Evolutionary conservation across 2,113 vertebrate genomes (phyloP).

Genomic region (Ascaphus truei): DNA sequence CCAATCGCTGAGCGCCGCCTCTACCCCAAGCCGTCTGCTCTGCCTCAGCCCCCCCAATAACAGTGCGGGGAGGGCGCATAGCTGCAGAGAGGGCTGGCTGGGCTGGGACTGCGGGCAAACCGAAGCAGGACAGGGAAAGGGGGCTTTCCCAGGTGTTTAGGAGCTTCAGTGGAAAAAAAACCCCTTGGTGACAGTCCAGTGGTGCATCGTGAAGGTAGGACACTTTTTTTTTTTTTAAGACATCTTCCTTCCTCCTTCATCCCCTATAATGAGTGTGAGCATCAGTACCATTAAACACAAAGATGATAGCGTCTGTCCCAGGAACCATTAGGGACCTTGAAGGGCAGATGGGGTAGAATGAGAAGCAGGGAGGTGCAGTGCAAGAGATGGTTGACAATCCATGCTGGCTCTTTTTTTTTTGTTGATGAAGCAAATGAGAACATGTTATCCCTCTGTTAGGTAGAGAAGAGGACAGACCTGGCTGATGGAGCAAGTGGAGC

Average conservation of each 20-base stretch:
- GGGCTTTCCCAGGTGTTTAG: slow-evolving; percentile 15
- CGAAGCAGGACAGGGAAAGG: slow-evolving; percentile 10
- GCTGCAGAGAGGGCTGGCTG: slow-evolving; percentile 11
- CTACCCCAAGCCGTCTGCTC: background rate
- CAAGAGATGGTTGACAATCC: background rate
- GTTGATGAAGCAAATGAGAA: no score
- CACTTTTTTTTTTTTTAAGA: background rate
- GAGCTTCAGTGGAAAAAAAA: background rate
- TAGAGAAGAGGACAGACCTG: no score
- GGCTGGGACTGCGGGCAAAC: slow-evolving; percentile 25
- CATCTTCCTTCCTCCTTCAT: background rate
- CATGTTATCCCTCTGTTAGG: no score
- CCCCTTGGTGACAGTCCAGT: slow-evolving; percentile 14
- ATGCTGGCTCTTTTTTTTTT: background rate
- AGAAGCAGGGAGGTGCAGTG: background rate
- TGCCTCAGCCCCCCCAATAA: background rate
- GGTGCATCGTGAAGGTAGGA: slow-evolving; percentile 22
- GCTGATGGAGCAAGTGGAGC: no score
- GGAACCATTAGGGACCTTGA: background rate
- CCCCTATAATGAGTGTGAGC: background rate
- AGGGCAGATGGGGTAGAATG: background rate
- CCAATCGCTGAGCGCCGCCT: background rate
- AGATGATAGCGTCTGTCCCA: no score
- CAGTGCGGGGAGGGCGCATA: background rate
- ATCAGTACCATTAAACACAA: no score